A percentile compares a stretch with the other conserved stretches of the same genome.
phyloP scores from a whole-genome alignment of 2,888 invertebrate species.

The Trichopria drosophilae region DNA sequence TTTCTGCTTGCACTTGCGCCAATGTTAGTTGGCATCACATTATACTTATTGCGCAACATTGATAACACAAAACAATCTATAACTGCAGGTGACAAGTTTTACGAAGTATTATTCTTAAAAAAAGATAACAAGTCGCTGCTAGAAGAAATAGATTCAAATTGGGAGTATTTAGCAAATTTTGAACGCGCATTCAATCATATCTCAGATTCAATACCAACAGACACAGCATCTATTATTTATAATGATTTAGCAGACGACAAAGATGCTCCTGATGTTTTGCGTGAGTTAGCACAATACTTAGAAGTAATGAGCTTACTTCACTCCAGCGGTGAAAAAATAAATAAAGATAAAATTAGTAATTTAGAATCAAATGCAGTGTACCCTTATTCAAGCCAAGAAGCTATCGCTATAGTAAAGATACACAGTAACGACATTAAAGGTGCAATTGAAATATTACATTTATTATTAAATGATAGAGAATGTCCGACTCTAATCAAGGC shows the following conservation, averaged over 20 bases:
- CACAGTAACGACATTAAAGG: constrained; percentile 20
- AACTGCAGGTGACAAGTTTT: constrained; percentile 18
- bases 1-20: constrained; percentile 17
- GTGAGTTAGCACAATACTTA: constrained; percentile 22
- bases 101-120: constrained; percentile 20
- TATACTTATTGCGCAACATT: constrained; percentile 20
- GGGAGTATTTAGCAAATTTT: constrained; percentile 20
- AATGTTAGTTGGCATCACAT: constrained; percentile 19
- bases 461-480: constrained; percentile 18
- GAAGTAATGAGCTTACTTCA: constrained; percentile 21
- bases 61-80: constrained; percentile 21
- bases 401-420: constrained; percentile 19
- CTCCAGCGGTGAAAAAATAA: constrained; percentile 22
- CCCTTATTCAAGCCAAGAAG: constrained; percentile 20
- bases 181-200: constrained; percentile 20
- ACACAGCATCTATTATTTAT: constrained; percentile 22
- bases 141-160: constrained; percentile 21
- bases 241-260: constrained; percentile 20
- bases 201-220: constrained; percentile 20
- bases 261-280: constrained; percentile 19
- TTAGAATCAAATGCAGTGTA: constrained; percentile 21
- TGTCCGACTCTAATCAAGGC: constrained; percentile 17
- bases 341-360: constrained; percentile 20
- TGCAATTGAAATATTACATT: constrained; percentile 17
- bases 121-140: constrained; percentile 17